Percentiles rank a stretch among this genome's conserved stretches.
Evolutionary conservation across 2,113 vertebrate species (phyloP).

Genomic region (Syrrhaptes paradoxus): DNA sequence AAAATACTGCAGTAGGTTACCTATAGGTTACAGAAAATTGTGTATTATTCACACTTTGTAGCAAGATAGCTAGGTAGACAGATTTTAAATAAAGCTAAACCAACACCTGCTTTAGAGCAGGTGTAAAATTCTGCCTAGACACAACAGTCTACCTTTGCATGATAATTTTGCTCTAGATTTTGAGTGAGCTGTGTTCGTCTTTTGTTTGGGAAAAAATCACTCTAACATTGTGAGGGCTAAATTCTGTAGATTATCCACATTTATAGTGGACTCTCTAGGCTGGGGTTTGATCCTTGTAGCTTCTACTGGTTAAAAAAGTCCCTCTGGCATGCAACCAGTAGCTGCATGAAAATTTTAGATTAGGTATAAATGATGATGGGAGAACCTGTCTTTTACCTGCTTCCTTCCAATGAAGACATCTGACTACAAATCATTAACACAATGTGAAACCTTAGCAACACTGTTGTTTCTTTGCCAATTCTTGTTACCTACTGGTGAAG

Average conservation of each 20-base stretch:
- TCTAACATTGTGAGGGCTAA: not conserved
- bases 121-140: not conserved
- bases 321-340: not conserved
- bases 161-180: not conserved
- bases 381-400: not conserved
- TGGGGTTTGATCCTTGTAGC: not conserved
- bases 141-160: not conserved
- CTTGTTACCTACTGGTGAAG: not conserved
- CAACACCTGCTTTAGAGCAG: not conserved
- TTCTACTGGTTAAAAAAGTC: not conserved
- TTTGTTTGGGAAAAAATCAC: not conserved
- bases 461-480: not conserved
- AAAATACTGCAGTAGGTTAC: not conserved
- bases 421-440: not conserved
- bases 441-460: not conserved
- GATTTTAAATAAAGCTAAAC: not conserved
- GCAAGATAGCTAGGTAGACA: not conserved
- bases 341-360: not conserved
- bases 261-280: not conserved
- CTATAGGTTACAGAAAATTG: not conserved
- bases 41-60: not conserved
- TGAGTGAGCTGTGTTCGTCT: not conserved
- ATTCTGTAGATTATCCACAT: not conserved
- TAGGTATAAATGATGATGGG: not conserved
- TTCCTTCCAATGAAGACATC: not conserved